phyloP scores from a whole-genome alignment of 1,140 invertebrate genomes.

The Cyclargus thomasi region DNA sequence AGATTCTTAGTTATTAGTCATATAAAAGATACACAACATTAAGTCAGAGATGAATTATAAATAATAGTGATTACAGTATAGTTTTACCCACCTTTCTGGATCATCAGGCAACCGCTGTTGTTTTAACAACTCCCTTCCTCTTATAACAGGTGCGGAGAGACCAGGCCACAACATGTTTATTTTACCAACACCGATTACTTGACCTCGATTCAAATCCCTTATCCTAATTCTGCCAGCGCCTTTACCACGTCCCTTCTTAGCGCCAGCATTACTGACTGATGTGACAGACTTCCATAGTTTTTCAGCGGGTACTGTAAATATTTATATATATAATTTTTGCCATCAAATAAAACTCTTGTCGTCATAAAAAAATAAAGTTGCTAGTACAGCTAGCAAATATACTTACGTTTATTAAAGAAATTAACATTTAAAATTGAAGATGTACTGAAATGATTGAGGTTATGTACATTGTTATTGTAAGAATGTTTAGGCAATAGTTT shows the following conservation, averaged over 20 bases:
- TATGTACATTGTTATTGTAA: not conserved
- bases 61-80: not conserved
- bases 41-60: not conserved
- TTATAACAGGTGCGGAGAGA: conserved; percentile 87
- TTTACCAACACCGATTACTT: conserved; percentile 91
- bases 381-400: conserved; percentile 26
- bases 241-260: conserved; percentile 94
- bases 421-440: conserved; percentile 3
- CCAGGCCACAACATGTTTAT: conserved; percentile 94
- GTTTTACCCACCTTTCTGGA: conserved; percentile 74
- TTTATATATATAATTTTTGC: too few species aligned
- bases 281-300: conserved; percentile 95
- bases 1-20: too few species aligned
- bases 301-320: conserved; percentile 81
- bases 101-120: conserved; percentile 83
- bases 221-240: conserved; percentile 81
- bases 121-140: conserved; percentile 84
- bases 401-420: conserved; percentile 9
- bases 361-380: conserved; percentile 9
- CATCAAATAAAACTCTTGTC: too few species aligned
- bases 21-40: not conserved
- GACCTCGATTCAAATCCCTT: conserved; percentile 93
- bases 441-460: conserved; percentile 1
- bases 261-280: conserved; percentile 96
- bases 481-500: not conserved